Evolutionary conservation across 2,888 invertebrate genomes (phyloP), one percentile per base, ranked within the genome.

Genomic region (Hipparchia sbordonii): DNA sequence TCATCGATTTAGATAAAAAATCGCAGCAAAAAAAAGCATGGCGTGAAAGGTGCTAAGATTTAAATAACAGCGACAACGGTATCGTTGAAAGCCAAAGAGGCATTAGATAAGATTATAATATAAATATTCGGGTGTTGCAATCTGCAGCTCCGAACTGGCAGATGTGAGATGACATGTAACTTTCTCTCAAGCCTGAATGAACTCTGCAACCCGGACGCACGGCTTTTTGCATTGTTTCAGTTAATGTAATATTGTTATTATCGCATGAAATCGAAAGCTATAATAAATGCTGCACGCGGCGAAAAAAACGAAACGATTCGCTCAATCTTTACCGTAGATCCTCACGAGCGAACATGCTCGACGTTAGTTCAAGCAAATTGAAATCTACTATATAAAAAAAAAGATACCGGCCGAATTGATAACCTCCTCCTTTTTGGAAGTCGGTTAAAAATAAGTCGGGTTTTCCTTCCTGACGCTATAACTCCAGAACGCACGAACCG

Each of bases 221-320:
- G 75, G 82, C 77, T 85, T 86, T 85, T 85, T 85, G 85, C 87
- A 90, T 89, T 91, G 90, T 91, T 90, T 91, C 89, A 87, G 85
- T 88, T 88, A 87, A 88, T 87, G 84, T 81, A 84, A 85, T 89
- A 87, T 87, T 88, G 85, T 89, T 87, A 89, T 87, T 87, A 86
- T 84, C 82, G 79, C 80, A 86, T 82, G 88, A 89, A 89, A 90
- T 86, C 86, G 91, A 91, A 91, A 91, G 90, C 90, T 85, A 84
- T 86, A 87, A 84, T 86, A 87, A 84, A 78, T 80, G 85, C 80
- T 63, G 51, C 63, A 72, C 68, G 68, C 83, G 79, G 84, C 82
- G 84, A 83, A 88, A 88, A 88, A 88, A 84, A 85, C 87, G 89
- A 88, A 89, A 88, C 86, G 86, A 87, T 85, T 85, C 85, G 82